Evolutionary conservation across 2,888 invertebrate species (phyloP), one percentile per base, ranked within the genome.

Genomic region (Drosophila putrida): DNA sequence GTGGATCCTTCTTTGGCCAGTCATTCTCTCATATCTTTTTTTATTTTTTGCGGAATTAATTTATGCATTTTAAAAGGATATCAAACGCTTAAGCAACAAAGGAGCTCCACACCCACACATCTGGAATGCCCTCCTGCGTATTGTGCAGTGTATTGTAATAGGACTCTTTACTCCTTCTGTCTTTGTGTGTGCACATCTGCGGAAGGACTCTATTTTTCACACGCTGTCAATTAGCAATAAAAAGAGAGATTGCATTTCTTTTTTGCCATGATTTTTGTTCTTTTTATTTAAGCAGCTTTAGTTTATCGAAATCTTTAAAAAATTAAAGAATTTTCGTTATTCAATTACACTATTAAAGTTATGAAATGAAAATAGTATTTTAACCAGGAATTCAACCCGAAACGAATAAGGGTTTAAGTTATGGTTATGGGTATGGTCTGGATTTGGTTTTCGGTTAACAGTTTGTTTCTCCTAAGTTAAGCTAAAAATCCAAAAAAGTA

Each of bases 181-280:
- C 53, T 65, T 74, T 69, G 55, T 60, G 49, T 75, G 71, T 54
- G 66, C 88, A 89, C 86, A 89, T 75, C 74, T 86, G 86, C 57
- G 72, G 51, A 75, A 80, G 54, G 71, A 71, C 75, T 62, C 73
- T 58, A 69, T 72, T 84, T 89, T 89, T 89, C 89, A 75, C 86
- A 86, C 82, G 88, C 73, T 80, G 53, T 69, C 75, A 78, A 72
- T 78, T 53, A 62, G 64, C 68, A 64, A 71, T 63, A 50, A 46
- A 57, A 41, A 20, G 47, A 15, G 13, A 27, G 53, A n/a, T 31
- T 44, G 20, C 3, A 6, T 15, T 25, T n/a, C 28, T 46, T 13
- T 71, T 41, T 53, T 28, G 41, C n/a, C 6, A 41, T 33, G 60
- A 53, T 47, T 57, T 47, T 15, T 39, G 31, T 28, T 43, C 2